These are phyloP conservation scores for Latheticus oryzae DNA, from an alignment of 2,888 invertebrate genomes.

Conservation along the genomic window DNA sequence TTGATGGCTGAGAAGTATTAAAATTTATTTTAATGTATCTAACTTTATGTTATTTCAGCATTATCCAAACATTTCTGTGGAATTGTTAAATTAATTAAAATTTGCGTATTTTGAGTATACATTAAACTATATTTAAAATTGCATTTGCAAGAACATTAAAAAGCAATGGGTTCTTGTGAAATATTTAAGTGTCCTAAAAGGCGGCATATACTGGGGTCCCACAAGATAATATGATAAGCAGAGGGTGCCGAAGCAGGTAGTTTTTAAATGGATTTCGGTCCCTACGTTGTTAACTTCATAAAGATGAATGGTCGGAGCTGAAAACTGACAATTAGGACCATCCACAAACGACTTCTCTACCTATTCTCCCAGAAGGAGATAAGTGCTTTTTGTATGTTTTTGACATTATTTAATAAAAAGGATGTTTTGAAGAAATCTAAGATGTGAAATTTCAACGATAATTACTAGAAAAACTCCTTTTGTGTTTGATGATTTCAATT, in stretches of 20 bases:
- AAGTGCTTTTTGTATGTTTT: slow-evolving; percentile 57
- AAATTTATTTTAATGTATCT: no score
- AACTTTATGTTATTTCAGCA: no score
- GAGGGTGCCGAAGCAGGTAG: slow-evolving; percentile 61
- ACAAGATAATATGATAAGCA: slow-evolving; percentile 46
- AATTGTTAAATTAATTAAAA: no score
- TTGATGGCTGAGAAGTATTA: no score
- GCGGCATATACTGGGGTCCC: slow-evolving; percentile 37
- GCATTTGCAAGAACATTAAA: slow-evolving; percentile 21
- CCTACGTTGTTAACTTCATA: slow-evolving; percentile 62
- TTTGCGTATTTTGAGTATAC: no score
- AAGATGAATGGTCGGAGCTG: slow-evolving; percentile 63
- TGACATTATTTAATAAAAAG: slow-evolving; percentile 46
- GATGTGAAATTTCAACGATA: no score
- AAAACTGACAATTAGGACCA: slow-evolving; percentile 64
- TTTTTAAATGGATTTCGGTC: slow-evolving; percentile 61
- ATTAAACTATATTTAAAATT: no score
- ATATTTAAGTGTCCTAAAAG: slow-evolving; percentile 38
- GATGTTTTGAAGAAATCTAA: no score
- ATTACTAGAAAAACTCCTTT: slow-evolving; percentile 62
- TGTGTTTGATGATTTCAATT: slow-evolving; percentile 64
- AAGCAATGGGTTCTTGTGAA: slow-evolving; percentile 32
- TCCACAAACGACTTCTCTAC: slow-evolving; percentile 57
- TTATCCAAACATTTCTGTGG: no score
- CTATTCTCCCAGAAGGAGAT: slow-evolving; percentile 61